phyloP scores from a whole-genome alignment of 2,113 vertebrate genomes.

The Archilochus colubris region DNA sequence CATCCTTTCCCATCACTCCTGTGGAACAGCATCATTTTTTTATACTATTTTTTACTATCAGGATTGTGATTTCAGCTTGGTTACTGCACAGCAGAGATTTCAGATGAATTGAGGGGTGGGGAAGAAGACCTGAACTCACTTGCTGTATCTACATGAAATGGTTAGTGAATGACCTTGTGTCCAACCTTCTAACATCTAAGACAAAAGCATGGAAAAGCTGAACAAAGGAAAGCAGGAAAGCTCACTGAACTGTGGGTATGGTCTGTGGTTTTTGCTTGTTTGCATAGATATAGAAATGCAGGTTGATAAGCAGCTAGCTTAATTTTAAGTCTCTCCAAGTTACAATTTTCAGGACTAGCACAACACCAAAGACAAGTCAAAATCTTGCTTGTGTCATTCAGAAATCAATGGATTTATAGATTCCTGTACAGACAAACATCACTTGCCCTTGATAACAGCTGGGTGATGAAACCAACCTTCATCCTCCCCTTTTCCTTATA shows the following conservation, averaged over 20 bases:
- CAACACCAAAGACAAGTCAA: background rate
- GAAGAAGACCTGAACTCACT: conserved; percentile 5
- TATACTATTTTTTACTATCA: background rate
- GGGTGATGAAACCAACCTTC: background rate
- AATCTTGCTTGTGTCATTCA: background rate
- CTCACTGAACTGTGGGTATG: background rate
- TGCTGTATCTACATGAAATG: conserved; percentile 4
- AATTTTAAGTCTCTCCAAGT: background rate
- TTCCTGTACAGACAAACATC: background rate
- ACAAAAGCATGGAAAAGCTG: conserved; percentile 27
- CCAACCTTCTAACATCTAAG: conserved; percentile 10
- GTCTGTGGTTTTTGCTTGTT: background rate
- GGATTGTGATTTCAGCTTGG: background rate
- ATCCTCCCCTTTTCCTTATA: background rate
- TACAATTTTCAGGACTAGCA: background rate
- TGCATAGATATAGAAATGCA: background rate
- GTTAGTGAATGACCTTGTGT: conserved; percentile 15
- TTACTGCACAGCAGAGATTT: conserved; percentile 2
- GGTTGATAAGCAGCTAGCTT: background rate
- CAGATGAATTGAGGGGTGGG: conserved; percentile 30
- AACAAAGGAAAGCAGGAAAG: conserved; percentile 10
- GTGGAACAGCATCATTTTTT: conserved; percentile 15
- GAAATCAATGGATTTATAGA: background rate
- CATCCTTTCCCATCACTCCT: conserved; percentile 13
- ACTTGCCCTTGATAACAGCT: background rate